Evolutionary conservation across 92 coral and sea anemone genomes (phyloP).

Genomic region (Porites lobata): DNA sequence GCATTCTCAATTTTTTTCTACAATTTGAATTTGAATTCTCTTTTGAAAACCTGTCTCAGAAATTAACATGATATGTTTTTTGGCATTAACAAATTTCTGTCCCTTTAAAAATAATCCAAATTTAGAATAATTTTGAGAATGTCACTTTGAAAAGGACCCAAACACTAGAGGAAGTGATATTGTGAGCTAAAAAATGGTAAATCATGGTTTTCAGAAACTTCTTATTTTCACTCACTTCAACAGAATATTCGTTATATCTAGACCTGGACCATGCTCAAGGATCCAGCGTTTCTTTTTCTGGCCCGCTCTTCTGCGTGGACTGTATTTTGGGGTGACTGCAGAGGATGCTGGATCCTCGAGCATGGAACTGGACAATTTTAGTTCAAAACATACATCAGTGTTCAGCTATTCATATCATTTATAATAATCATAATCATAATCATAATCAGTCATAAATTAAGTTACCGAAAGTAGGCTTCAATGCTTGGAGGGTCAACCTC

Average conservation of each 20-base stretch:
- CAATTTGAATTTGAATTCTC: slow-evolving; percentile 33
- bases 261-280: slow-evolving; percentile 64
- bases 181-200: slow-evolving; percentile 49
- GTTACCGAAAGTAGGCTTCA: slow-evolving; percentile 63
- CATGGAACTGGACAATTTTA: slow-evolving; percentile 59
- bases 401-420: slow-evolving; percentile 60
- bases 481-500: slow-evolving; percentile 66
- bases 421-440: slow-evolving; percentile 17
- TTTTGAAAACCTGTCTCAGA: slow-evolving; percentile 54
- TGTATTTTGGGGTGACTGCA: slow-evolving; percentile 54
- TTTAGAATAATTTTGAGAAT: slow-evolving; percentile 58
- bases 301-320: slow-evolving; percentile 49
- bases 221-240: slow-evolving; percentile 59
- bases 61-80: slow-evolving; percentile 43
- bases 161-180: slow-evolving; percentile 56
- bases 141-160: slow-evolving; percentile 60
- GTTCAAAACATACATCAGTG: slow-evolving; percentile 61
- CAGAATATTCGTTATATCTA: slow-evolving; percentile 59
- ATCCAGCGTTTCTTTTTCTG: slow-evolving; percentile 63
- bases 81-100: slow-evolving; percentile 54
- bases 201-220: slow-evolving; percentile 60
- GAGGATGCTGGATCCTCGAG: slow-evolving; percentile 64
- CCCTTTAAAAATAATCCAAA: slow-evolving; percentile 34
- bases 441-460: slow-evolving; percentile 58
- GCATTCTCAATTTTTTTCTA: not conserved